Base-by-base conservation (phyloP, 1,140 invertebrate genomes). In the Lutraria rhynchaena region DNA sequence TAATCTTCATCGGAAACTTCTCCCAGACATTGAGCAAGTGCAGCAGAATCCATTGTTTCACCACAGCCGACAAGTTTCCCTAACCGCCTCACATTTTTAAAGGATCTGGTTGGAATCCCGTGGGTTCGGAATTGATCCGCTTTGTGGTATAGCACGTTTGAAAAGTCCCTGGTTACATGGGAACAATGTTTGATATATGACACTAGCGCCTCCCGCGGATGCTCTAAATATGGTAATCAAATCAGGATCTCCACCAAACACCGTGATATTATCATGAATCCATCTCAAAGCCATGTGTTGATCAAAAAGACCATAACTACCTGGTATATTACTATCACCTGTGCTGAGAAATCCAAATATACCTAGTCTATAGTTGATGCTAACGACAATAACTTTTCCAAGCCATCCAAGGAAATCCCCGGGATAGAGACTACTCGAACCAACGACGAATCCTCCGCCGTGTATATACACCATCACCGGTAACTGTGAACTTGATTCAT, bases 391-490 rank as follows among this genome's bases (percentile, higher is more conserved):
- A 15, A 99, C 94, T 86, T 98, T 95, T 22, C 83, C 85, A 33
- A 85, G 78, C 17, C 96, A 95, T 0, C 97, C 96, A 27, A 99
- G 92, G 82, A 93, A 63, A 15, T 83, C 92, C 77, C 95, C 96
- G 93, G 99, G 97, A 92, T 99, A 99, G 11, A 98, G 95, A 90
- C 98, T 96, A 33, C 96, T 95, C 17, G 96, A 96, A 27, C 98
- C 97, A 29, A 27, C 44, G 90, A 97, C 97, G 93, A 98, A 99
- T 7, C 97, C 97, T 60, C 98, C 98, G 49, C 98, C 98, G 91
- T 97, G 99, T 78, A 99, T 95, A 97, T 97, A 99, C 29, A 99
- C 94, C 95, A 99, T 95, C 22, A 98, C 97, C 15, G 71, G 71
- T 19, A 33, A 33, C 76, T 74, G 44, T 1, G 37, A 29, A 24